Base-by-base conservation (phyloP, 2,113 vertebrate species). In the Ramphastos sulfuratus region DNA sequence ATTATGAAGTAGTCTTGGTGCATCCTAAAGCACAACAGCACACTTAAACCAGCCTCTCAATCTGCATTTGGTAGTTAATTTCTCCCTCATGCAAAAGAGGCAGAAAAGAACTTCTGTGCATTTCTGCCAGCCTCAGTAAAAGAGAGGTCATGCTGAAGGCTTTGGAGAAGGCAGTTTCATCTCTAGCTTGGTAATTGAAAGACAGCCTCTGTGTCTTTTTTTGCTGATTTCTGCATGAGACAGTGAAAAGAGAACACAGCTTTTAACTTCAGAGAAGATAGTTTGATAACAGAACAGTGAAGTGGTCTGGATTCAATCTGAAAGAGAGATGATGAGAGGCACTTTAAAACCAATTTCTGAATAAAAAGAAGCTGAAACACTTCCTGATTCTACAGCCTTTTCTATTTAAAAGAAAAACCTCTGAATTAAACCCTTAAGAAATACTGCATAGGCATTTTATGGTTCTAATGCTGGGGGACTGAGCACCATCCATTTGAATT, bases 261-360 rank as follows among this genome's bases (percentile, higher is more conserved):
- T 94, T 96, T 92, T 78, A 92, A 87, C 84, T 94, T 92, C 67
- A 87, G 71, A 92, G 82, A 87, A 71, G 67, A 73, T 64, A 80
- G 63, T 85, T 92, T 89, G 81, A 89, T 94, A 96, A 87, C 86
- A 80, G 87, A 96, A 83, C 64, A 91, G 67, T 82, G 56, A 73
- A 91, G 72, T 74, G 83, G 33, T 80, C 46, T 94, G 82, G 56
- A 87, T 93, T 96, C 72, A 64, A 9, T 82, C 69, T 61, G 20
- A 85, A 70, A 95, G 50, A 82, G 64, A 79, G 64, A 93, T 76
- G 82, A 94, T 91, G 67, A 93, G 86, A 93, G 75, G 39, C 66
- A 73, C 87, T 95, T 95, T 93, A 92, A 89, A 94, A 96, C 37
- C 64, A 85, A 76, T 87, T 93, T 91, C 64, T 93, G 87, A 85